A percentile compares a stretch with the other conserved stretches of the same genome.
Evolutionary conservation across 2,113 vertebrate genomes (phyloP).

Genomic region (Tachuris rubrigastra): DNA sequence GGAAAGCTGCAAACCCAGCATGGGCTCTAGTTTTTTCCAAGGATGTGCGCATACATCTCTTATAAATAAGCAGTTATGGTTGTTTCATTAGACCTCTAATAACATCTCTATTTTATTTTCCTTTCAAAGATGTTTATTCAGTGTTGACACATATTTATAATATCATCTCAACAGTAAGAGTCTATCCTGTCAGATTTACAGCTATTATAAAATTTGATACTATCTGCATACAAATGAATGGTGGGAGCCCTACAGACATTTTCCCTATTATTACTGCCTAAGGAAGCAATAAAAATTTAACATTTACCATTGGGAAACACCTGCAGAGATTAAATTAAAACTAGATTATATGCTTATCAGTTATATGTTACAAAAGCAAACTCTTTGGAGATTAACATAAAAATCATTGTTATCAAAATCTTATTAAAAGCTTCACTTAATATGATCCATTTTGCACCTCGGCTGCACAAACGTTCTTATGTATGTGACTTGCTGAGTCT

Average conservation of each 20-base stretch:
- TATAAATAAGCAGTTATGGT: constrained; percentile 8
- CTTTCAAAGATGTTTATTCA: constrained; percentile 39
- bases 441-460: background rate
- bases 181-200: constrained; percentile 42
- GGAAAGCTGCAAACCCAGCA: constrained; percentile 31
- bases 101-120: constrained; percentile 50
- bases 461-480: background rate
- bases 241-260: constrained; percentile 7
- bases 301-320: constrained; percentile 61
- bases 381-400: constrained; percentile 50
- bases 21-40: constrained; percentile 5
- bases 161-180: constrained; percentile 23
- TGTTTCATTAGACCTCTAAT: constrained; percentile 50
- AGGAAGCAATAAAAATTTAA: constrained; percentile 60
- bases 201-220: constrained; percentile 31
- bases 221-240: constrained; percentile 42
- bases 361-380: constrained; percentile 54
- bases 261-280: constrained; percentile 31
- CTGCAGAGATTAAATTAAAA: constrained; percentile 68
- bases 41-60: background rate
- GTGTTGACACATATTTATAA: constrained; percentile 24
- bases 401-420: constrained; percentile 49
- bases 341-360: constrained; percentile 62
- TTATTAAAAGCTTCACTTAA: constrained; percentile 58
- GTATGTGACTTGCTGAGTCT: background rate